Evolutionary conservation across 1,140 invertebrate species (phyloP), one percentile per base, ranked within the genome.

Genomic region (Pseudomyrmex gracilis): DNA sequence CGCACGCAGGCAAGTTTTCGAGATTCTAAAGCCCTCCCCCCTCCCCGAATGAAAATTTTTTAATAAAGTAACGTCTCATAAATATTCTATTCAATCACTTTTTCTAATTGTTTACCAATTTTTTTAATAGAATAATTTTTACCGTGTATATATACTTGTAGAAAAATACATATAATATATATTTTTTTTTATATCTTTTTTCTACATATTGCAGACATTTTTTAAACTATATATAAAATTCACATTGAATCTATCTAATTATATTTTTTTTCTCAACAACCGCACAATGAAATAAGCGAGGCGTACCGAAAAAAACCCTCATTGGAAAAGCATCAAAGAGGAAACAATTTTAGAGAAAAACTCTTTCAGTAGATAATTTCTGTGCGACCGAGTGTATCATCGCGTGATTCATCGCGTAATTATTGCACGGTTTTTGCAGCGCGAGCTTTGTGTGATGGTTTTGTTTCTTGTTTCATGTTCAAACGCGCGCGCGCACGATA

Each of bases 351-450:
- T 58, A 4, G 3, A 53, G 24, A 10, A 34, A 45, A 76, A 66
- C 24, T 68, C 20, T 58, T 34, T 57, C 20, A 13, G 17, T 17
- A 12, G n/a, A 22, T 22, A 76, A 53, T 64, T 34, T 34, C n/a
- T 60, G 22, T 20, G 24, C 73, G 43, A 34, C 20, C 20, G 17
- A 67, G 17, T 22, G 22, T 58, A 80, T 34, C 34, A 34, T 80
- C 64, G 66, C 76, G 51, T 68, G 66, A 70, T 70, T 80, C 53
- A 43, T 13, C 66, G 15, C 43, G 22, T 71, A 43, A 80, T 80
- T 53, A 71, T 60, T 70, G 53, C n/a, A 70, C 43, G 76, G 53
- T 80, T 80, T 71, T 80, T 70, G 34, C 15, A 57, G 49, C 34
- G 34, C 51, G 22, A 58, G 57, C 67, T 80, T 80, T 71, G 66